These are phyloP conservation scores for Patiria miniata DNA, from an alignment of 35 echinoderm and acorn worm species.

Conservation along the genomic window DNA sequence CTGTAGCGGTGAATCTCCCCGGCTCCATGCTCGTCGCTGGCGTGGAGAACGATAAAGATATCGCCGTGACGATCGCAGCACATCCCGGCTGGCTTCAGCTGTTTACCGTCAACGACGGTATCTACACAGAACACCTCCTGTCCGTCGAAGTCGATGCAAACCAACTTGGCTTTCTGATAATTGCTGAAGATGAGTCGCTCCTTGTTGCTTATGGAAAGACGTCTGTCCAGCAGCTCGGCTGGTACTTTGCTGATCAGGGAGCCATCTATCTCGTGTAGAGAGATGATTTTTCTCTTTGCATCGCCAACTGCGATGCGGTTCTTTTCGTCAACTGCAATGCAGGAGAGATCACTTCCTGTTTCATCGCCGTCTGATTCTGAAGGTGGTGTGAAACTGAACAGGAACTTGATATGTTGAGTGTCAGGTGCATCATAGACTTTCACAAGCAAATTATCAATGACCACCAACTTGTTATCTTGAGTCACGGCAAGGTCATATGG, in stretches of 20 bases:
- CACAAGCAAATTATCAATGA: background rate
- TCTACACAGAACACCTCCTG: background rate
- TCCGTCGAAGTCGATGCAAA: background rate
- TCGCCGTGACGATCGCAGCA: background rate
- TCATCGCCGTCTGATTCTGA: background rate
- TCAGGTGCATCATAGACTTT: background rate
- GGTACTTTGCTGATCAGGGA: background rate
- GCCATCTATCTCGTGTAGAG: background rate
- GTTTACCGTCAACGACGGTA: background rate
- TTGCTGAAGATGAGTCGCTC: constrained; percentile 8
- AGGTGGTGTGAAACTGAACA: background rate
- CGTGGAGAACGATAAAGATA: background rate
- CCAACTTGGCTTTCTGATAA: background rate
- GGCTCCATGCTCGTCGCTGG: background rate
- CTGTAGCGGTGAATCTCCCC: constrained; percentile 8
- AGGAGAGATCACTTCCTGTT: background rate
- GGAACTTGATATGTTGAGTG: background rate
- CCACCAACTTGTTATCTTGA: background rate
- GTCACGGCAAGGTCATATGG: background rate
- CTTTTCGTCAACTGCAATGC: background rate
- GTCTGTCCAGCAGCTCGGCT: background rate
- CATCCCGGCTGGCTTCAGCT: background rate
- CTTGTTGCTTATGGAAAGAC: background rate
- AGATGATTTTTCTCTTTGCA: background rate
- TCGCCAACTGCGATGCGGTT: constrained; percentile 11